phyloP scores from a whole-genome alignment of 2,797 vertebrate species.

The Epinephelus coioides region DNA sequence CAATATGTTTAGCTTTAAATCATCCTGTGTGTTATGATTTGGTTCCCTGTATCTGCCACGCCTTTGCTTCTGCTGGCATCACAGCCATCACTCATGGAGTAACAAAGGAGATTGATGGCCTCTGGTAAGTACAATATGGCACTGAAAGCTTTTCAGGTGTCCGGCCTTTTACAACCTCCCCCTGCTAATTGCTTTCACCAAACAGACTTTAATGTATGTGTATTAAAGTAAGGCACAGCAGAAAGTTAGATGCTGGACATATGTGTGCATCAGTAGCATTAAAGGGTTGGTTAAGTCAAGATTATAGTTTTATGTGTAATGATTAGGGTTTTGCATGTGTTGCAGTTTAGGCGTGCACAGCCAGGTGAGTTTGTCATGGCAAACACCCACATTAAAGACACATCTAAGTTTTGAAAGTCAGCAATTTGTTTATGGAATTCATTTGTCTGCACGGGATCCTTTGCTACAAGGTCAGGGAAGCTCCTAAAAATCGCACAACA shows the following conservation, averaged over 20 bases:
- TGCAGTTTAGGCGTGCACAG: too few relatives aligned
- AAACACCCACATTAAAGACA: not conserved
- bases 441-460: not conserved
- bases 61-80: constrained; percentile 60
- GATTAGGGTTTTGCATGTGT: too few relatives aligned
- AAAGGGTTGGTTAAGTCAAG: constrained; percentile 1
- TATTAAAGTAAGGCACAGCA: constrained; percentile 4
- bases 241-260: constrained; percentile 6
- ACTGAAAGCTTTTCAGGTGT: constrained; percentile 32
- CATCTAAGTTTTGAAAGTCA: not conserved
- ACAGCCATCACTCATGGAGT: constrained; percentile 26
- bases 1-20: not conserved
- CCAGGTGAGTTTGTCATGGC: not conserved
- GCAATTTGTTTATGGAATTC: not conserved
- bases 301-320: not conserved
- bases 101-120: constrained; percentile 42
- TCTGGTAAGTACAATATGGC: constrained; percentile 12
- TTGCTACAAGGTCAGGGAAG: not conserved
- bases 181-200: constrained; percentile 12
- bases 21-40: constrained; percentile 10
- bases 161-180: constrained; percentile 22
- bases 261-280: not conserved
- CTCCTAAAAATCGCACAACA: not conserved
- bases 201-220: constrained; percentile 3
- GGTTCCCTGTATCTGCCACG: constrained; percentile 45